Evolutionary conservation across 2,888 invertebrate genomes (phyloP), one percentile per base, ranked within the genome.

Genomic region (Macrophya alboannulata): DNA sequence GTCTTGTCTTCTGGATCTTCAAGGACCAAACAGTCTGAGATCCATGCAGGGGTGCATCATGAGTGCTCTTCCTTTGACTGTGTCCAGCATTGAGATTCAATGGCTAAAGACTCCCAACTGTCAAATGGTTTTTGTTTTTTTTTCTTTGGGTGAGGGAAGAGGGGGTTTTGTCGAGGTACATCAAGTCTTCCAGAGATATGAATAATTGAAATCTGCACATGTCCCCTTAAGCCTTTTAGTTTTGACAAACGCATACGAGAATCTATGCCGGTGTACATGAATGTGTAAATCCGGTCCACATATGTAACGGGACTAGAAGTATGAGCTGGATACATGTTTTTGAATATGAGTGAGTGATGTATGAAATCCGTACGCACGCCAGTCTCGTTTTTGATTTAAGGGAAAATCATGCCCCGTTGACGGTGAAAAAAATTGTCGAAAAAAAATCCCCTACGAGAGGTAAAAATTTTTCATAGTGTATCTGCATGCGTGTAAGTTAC

Each of bases 321-420:
- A 12, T 55, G 43, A 77, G 25, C n/a, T n/a, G 55, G 25, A 31
- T 25, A 51, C 55, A n/a, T 51, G 37, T 55, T 31, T 31, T 15
- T 31, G 51, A 51, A 8, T 77, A 55, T 55, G 77, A 77, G 37
- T 55, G 77, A 77, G 77, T 77, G 77, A 77, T 77, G 55, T 77
- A 55, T 77, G 17, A 77, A 55, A 77, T 77, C 77, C 77, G 77
- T 51, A 55, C 77, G n/a, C 45, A 10, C 43, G 77, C 37, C 77
- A 55, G 51, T 51, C n/a, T 37, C 55, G 77, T 77, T 77, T 77
- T 77, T 77, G 25, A 55, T 51, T 8, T 31, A 31, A 51, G 31
- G 48, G n/a, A 55, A 55, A 55, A 77, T 77, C 9, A 77, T 55
- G 77, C 37, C 43, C 6, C 15, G 77, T 77, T 55, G 77, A 77